phyloP scores from a whole-genome alignment of 2,797 vertebrate species.

The Xiphorhynchus erythropygius region DNA sequence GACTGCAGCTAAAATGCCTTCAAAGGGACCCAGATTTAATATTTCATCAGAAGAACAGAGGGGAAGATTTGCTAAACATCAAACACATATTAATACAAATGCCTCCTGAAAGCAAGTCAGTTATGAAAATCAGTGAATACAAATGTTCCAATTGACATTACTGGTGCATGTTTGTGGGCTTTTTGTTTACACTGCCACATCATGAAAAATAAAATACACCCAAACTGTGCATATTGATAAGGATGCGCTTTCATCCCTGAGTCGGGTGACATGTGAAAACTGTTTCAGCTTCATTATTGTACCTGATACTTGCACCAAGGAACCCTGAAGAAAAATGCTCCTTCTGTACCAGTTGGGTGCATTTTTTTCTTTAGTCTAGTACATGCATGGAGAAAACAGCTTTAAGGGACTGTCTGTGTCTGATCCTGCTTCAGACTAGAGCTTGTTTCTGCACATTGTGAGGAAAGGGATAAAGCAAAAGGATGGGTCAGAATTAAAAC shows the following conservation, averaged over 20 bases:
- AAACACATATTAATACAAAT: slow-evolving; percentile 72
- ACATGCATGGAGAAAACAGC: background rate
- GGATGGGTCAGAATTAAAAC: background rate
- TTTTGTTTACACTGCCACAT: slow-evolving; percentile 71
- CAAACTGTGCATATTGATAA: slow-evolving; percentile 65
- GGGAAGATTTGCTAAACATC: slow-evolving; percentile 61
- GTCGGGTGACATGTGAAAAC: slow-evolving; percentile 45
- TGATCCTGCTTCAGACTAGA: background rate
- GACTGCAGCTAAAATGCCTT: slow-evolving; percentile 28
- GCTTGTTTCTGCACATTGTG: background rate
- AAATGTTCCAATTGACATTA: slow-evolving; percentile 71
- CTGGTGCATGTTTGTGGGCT: slow-evolving; percentile 60
- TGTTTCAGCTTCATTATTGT: slow-evolving; percentile 11
- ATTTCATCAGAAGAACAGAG: slow-evolving; percentile 64
- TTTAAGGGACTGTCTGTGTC: background rate
- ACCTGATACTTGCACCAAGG: slow-evolving; percentile 32
- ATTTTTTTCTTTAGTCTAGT: background rate
- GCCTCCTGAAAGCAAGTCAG: slow-evolving; percentile 68
- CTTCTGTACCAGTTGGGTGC: background rate
- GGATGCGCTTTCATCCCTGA: slow-evolving; percentile 62
- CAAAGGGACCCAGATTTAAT: slow-evolving; percentile 58
- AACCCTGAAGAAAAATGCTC: slow-evolving; percentile 4
- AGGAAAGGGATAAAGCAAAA: background rate
- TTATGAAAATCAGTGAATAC: slow-evolving; percentile 69
- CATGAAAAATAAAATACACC: slow-evolving; percentile 70